Evolutionary conservation across 2,113 vertebrate genomes (phyloP).

Genomic region (Pelusios castaneus): DNA sequence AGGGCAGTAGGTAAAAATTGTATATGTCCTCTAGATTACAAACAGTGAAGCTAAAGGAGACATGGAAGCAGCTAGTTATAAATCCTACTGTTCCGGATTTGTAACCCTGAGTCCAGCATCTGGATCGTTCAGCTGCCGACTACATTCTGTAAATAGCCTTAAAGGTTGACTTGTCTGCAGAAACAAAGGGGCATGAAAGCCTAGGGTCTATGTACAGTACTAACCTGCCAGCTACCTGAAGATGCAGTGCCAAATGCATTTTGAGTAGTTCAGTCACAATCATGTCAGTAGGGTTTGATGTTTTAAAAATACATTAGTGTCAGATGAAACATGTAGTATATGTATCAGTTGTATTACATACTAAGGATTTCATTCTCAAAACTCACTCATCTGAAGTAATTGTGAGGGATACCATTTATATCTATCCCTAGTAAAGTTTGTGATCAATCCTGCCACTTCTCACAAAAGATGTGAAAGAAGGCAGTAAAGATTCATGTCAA

Average conservation of each 20-base stretch:
- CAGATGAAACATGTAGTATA: not conserved
- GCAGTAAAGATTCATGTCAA: slow-evolving; percentile 22
- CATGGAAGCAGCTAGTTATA: slow-evolving; percentile 21
- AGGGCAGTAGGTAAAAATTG: slow-evolving; percentile 48
- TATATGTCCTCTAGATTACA: slow-evolving; percentile 25
- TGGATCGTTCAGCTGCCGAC: slow-evolving; percentile 46
- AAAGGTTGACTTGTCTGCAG: slow-evolving; percentile 31
- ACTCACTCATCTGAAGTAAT: not conserved
- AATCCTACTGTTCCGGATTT: slow-evolving; percentile 51
- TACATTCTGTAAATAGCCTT: slow-evolving; percentile 11
- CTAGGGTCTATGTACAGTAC: not conserved
- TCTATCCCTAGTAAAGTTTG: not conserved
- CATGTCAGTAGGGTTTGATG: not conserved
- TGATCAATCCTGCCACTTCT: slow-evolving; percentile 25
- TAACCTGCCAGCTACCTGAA: not conserved
- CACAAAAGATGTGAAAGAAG: slow-evolving; percentile 20
- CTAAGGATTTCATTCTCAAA: not conserved
- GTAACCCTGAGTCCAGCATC: slow-evolving; percentile 39
- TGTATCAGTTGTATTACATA: not conserved
- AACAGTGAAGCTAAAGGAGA: slow-evolving; percentile 50
- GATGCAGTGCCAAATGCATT: slow-evolving; percentile 16
- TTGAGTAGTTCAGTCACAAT: slow-evolving; percentile 24
- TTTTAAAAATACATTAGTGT: slow-evolving; percentile 21
- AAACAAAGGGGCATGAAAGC: slow-evolving; percentile 11
- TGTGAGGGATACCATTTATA: not conserved